Evolutionary conservation across 2,888 invertebrate genomes (phyloP), one percentile per base, ranked within the genome.

Genomic region (Sinhomidia bicolor): DNA sequence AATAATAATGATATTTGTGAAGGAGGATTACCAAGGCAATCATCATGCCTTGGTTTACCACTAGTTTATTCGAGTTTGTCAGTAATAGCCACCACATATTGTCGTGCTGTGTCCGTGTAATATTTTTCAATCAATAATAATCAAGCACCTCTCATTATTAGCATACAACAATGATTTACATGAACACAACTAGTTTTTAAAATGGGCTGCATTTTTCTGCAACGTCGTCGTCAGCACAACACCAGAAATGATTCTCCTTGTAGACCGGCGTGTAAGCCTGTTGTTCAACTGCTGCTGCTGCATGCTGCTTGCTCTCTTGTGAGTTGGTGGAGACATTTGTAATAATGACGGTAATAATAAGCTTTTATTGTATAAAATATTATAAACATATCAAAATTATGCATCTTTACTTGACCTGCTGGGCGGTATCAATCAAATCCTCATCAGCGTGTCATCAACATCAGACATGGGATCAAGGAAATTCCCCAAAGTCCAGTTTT

Each of bases 381-480:
- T 60, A n/a, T 41, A 20, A 12, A 20, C n/a, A n/a, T 36, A 29
- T 29, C 12, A 20, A 68, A 68, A 68, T 36, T 7, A 17, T 20
- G 41, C 20, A 68, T 68, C 20, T 68, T 6, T 14, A 26, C 26
- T 47, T 74, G 71, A 74, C 71, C 71, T 74, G 71, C 44, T 74
- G 71, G 10, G 44, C n/a, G 23, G 23, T 26, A 74, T 74, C 71
- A 74, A 74, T 74, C 71, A 74, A 23, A n/a, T 36, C 36, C 26
- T 74, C 62, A 62, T n/a, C n/a, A n/a, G n/a, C n/a, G n/a, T 44
- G 7, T 14, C 26, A 23, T 23, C 74, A 74, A 36, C 17, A 68
- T 68, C 74, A 54, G 20, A 23, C 57, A 60, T 79, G 57, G 20
- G 60, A 79, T 79, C 79, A 79, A 79, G 79, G 79, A 79, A 79